phyloP scores from a whole-genome alignment of 1,140 invertebrate genomes.

The Hormaphis cornu region DNA sequence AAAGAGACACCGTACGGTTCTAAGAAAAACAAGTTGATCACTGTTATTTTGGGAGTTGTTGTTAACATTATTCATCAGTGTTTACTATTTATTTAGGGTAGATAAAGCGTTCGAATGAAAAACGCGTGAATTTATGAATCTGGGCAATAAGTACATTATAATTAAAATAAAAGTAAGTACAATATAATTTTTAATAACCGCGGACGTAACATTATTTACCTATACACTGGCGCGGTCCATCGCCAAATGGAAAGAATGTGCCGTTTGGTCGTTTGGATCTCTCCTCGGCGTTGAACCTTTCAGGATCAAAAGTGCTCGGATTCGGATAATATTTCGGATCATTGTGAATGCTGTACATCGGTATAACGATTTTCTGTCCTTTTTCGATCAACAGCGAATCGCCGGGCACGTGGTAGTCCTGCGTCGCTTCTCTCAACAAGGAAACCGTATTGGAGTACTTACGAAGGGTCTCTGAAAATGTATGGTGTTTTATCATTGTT shows the following conservation, averaged over 20 bases:
- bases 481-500: too few species aligned
- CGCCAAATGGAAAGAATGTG: constrained; percentile 53
- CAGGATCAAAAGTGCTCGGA: constrained; percentile 50
- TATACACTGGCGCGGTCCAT: constrained; percentile 46
- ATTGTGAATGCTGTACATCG: constrained; percentile 52
- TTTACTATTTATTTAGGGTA: too few species aligned
- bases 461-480: neutral
- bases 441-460: neutral
- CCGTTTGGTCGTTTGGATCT: constrained; percentile 44
- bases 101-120: too few species aligned
- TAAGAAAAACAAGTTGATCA: too few species aligned
- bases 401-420: constrained; percentile 48
- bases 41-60: too few species aligned
- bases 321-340: constrained; percentile 48
- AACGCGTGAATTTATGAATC: too few species aligned
- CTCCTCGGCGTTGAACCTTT: constrained; percentile 42
- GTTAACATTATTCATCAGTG: too few species aligned
- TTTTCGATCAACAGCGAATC: constrained; percentile 36
- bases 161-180: too few species aligned
- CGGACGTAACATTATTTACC: too few species aligned
- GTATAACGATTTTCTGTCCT: constrained; percentile 52
- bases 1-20: too few species aligned
- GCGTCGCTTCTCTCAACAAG: constrained; percentile 36
- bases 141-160: too few species aligned
- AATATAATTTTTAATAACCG: too few species aligned